These are phyloP conservation scores for Dreissena polymorpha DNA, from an alignment of 1,140 invertebrate genomes.

Conservation along the genomic window DNA sequence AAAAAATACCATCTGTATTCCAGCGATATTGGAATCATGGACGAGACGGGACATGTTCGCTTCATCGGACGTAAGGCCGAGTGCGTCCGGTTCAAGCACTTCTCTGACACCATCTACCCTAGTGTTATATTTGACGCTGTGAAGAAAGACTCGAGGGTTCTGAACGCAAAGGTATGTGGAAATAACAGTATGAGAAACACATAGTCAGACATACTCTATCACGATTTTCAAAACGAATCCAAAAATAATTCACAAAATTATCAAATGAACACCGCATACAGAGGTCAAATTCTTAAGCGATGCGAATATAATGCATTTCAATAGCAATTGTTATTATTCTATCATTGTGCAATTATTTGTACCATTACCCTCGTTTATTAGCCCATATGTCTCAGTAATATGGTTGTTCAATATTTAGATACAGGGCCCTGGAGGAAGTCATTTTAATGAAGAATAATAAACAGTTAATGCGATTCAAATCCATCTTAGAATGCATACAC, in stretches of 20 bases:
- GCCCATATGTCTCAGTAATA: too few species aligned
- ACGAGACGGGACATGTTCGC: conserved; percentile 32
- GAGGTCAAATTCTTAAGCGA: too few species aligned
- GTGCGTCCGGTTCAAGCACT: conserved; percentile 26
- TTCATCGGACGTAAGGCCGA: conserved; percentile 34
- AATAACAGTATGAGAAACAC: not conserved
- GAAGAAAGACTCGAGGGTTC: not conserved
- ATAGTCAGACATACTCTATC: too few species aligned
- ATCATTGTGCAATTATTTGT: too few species aligned
- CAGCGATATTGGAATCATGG: conserved; percentile 41
- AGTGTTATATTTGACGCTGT: conserved; percentile 8
- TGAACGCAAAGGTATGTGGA: conserved; percentile 4
- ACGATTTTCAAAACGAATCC: too few species aligned
- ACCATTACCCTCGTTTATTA: too few species aligned
- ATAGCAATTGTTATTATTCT: too few species aligned
- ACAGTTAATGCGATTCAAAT: not conserved
- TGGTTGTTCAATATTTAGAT: too few species aligned
- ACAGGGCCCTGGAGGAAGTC: too few species aligned
- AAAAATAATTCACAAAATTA: too few species aligned
- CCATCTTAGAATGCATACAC: not conserved
- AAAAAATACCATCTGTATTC: not conserved
- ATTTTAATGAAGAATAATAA: not conserved
- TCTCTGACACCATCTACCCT: conserved; percentile 12
- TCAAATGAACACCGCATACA: too few species aligned
- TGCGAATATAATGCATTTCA: too few species aligned